Conservation (phyloP, 2,888 invertebrate species). For the Eutolmus rufibarbis region DNA sequence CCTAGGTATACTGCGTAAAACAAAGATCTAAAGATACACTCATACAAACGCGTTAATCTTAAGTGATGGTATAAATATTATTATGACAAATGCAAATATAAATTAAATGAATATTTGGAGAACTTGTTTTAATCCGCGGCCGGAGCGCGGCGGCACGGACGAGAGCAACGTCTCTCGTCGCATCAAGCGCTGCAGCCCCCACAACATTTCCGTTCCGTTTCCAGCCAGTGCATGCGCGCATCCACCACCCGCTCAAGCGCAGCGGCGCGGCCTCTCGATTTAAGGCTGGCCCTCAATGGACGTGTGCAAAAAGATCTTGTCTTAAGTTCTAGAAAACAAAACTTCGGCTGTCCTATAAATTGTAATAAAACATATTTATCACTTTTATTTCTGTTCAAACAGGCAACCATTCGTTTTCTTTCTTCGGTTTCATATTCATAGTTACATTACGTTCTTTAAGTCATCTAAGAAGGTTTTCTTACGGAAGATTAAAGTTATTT, state of each 20-base stretch:
- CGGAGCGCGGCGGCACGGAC: neutral
- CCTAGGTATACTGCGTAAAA: constrained; percentile 34
- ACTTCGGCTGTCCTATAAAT: neutral
- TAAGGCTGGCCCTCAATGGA: neutral
- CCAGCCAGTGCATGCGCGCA: neutral
- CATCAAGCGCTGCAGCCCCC: neutral
- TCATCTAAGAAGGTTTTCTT: neutral
- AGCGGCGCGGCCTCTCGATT: neutral
- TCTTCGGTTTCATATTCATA: neutral
- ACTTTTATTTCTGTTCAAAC: neutral
- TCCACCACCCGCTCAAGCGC: neutral
- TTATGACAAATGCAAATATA: constrained; percentile 28
- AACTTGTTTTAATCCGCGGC: constrained; percentile 34
- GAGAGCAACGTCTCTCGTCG: neutral
- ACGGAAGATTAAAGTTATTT: neutral
- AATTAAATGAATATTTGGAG: constrained; percentile 40
- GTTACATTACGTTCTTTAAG: neutral
- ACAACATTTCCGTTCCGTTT: neutral
- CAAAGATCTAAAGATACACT: constrained; percentile 27
- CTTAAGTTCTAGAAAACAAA: neutral
- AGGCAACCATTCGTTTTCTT: neutral
- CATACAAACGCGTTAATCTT: constrained; percentile 31
- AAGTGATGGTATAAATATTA: constrained; percentile 34
- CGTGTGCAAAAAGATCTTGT: neutral
- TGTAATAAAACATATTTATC: neutral